Base-by-base conservation (phyloP, 2,113 vertebrate genomes). In the Triplophysa tibetana region DNA sequence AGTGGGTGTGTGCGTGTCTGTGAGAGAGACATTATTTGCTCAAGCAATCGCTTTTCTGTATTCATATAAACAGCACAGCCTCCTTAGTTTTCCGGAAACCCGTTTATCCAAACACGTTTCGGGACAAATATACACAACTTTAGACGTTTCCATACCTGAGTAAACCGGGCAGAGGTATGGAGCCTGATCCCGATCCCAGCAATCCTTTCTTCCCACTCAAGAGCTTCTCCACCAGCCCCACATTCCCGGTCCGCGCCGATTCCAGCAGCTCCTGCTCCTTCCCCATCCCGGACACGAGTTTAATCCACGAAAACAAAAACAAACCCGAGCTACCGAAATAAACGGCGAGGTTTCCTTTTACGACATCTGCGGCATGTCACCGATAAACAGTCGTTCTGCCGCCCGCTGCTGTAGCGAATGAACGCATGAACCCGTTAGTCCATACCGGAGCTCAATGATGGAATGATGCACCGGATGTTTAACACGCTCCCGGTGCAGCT, bases 221-320 rank as follows among this genome's bases (percentile, higher is more conserved):
- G 91, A 99, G 91, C 94, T 98, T 98, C 92, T 98, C 97, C 94
- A 98, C 97, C 91, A 97, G 87, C 89, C 92, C 93, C 87, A 98
- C 96, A 88, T 99, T 99, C 89, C 97, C 97, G 70, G 95, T 99
- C 84, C 97, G 97, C 88, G 97, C 94, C 78, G 96, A 97, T 89
- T 99, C 97, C 91, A 99, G 93, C 85, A 99, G 95, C 89, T 99
- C 97, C 91, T 98, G 97, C 89, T 99, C 97, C 91, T 97, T 98
- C 74, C 97, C 97, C 97, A 99, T 98, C 91, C 91, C 90, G 89
- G 89, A 86, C 64, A 38, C 88, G 90, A 91, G 88, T 91, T 90
- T 81, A 67, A 86, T 85, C 82, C 82, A 77, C 72, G 64, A 62
- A 65, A 64, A 26, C 69, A 60, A 70, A 82, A 43, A 52, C 45